Base-by-base conservation (phyloP, 2,113 vertebrate genomes). In the Tympanuchus pallidicinctus region DNA sequence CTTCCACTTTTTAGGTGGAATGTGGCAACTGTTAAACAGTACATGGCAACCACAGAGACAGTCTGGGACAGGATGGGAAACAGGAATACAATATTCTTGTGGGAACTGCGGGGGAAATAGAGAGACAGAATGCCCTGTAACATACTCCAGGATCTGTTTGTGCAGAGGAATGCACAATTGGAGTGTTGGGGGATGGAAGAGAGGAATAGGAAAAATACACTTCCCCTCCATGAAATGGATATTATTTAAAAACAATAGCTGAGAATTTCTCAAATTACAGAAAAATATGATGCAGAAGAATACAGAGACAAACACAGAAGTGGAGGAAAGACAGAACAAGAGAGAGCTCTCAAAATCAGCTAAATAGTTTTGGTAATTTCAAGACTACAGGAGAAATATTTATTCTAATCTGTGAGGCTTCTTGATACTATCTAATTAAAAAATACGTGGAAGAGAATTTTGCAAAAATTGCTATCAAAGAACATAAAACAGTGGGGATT, bases 191-290 rank as follows among this genome's bases (percentile, higher is more conserved):
- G 45, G 32, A 50, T 78, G 40, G 20, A 65, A 69, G 75, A 85
- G 74, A 27, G 42, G 40, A 89, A 66, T 77, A 88, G 69, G 86
- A 91, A 94, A 91, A 95, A 92, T 69, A 92, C 82, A 81, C n/a
- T 95, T 91, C 57, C 69, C 52, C 47, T 83, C 21, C 2, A 1
- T 84, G 56, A 88, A 94, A 94, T 94, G 61, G 70, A 72, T 89
- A 54, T 81, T 94, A 83, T 92, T 92, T 86, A 83, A 92, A 65
- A 94, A 92, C 89, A 96, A 92, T 91, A 95, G 93, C 76, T 72
- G 61, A 69, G 60, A 90, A 28, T 94, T 91, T 93, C 50, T 91
- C 82, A 83, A 90, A 83, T 92, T 71, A 48, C 54, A 1, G 25
- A 67, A 85, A 83, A 81, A 74, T 38, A 86, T 36, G 14, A 27